Evolutionary conservation across 2,888 invertebrate species (phyloP).

Genomic region (Plebejus anna): DNA sequence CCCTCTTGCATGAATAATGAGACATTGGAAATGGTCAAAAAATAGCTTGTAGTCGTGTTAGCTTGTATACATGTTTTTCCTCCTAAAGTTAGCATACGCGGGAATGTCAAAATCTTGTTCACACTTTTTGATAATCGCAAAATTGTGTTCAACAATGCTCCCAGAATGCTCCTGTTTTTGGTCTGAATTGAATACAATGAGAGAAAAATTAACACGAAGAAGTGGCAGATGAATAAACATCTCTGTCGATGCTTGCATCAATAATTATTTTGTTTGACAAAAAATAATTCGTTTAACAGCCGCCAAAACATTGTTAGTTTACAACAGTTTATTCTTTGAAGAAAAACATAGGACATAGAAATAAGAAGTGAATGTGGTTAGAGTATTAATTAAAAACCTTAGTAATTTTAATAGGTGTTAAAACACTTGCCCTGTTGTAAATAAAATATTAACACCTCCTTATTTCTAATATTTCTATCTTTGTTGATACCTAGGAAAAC

Average conservation of each 20-base stretch:
- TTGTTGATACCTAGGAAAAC: not conserved
- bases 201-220: slow-evolving; percentile 17
- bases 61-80: slow-evolving; percentile 42
- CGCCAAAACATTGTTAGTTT: not conserved
- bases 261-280: not conserved
- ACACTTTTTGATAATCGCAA: slow-evolving; percentile 36
- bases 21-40: slow-evolving; percentile 51
- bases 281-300: not conserved
- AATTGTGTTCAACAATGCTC: slow-evolving; percentile 17
- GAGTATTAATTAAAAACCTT: too few relatives aligned
- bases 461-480: too few relatives aligned
- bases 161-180: not conserved
- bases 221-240: slow-evolving; percentile 5
- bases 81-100: slow-evolving; percentile 36
- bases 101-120: slow-evolving; percentile 41
- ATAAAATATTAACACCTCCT: too few relatives aligned
- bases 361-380: too few relatives aligned
- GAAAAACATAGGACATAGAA: too few relatives aligned
- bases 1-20: slow-evolving; percentile 56
- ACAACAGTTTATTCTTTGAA: too few relatives aligned
- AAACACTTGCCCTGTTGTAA: too few relatives aligned
- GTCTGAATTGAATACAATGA: slow-evolving; percentile 16
- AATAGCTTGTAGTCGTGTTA: slow-evolving; percentile 43
- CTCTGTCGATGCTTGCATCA: not conserved
- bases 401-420: too few relatives aligned